These are phyloP conservation scores for Masticophis lateralis DNA, from an alignment of 2,797 vertebrate species.

Conservation along the genomic window DNA sequence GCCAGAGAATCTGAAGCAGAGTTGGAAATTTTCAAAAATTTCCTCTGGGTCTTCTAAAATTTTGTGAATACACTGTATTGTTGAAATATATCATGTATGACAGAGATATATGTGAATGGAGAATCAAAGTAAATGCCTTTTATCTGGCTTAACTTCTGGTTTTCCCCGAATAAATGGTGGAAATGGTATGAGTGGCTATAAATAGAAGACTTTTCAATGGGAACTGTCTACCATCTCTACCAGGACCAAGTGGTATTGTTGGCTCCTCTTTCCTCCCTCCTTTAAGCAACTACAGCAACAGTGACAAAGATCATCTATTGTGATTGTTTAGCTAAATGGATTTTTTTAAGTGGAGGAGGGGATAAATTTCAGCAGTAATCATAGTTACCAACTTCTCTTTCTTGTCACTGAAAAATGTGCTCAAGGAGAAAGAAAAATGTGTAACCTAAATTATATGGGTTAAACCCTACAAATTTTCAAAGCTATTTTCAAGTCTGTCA, in stretches of 20 bases:
- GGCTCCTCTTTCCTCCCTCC: not conserved
- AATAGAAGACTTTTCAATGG: not conserved
- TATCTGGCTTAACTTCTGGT: not conserved
- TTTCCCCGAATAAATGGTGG: not conserved
- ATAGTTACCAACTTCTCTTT: not conserved
- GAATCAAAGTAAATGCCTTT: not conserved
- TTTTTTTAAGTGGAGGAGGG: not conserved
- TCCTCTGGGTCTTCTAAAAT: not conserved
- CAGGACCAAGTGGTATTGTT: not conserved
- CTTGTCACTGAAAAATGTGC: not conserved
- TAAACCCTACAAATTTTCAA: not conserved
- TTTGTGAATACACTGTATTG: not conserved
- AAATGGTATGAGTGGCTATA: not conserved
- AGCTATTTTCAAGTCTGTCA: not conserved
- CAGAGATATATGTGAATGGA: not conserved
- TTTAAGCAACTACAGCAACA: not conserved
- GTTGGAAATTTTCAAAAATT: not conserved
- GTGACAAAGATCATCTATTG: not conserved
- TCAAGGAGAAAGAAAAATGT: not conserved
- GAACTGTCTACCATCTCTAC: not conserved
- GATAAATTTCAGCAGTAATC: not conserved
- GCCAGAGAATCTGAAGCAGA: not conserved
- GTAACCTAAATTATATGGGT: not conserved
- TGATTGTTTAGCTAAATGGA: not conserved
- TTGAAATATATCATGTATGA: not conserved